Conservation (phyloP, 2,888 invertebrate genomes). For the Ophioninae sp. region DNA sequence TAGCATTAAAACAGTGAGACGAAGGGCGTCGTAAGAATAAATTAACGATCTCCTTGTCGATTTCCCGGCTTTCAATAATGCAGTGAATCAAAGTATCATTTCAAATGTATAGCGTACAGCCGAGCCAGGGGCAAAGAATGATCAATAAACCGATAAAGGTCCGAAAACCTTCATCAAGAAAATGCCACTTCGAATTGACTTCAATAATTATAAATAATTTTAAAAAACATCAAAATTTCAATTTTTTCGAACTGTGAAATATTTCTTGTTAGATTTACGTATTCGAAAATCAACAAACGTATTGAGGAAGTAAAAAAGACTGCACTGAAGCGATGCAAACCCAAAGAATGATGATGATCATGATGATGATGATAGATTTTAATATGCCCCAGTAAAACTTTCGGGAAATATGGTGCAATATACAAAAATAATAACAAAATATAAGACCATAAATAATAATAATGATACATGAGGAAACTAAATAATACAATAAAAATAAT, state of each 20-base stretch:
- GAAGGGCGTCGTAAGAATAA: not conserved
- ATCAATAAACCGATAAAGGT: slow-evolving; percentile 49
- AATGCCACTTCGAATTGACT: too few species aligned
- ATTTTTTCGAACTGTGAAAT: too few species aligned
- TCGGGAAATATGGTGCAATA: too few species aligned
- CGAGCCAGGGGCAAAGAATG: slow-evolving; percentile 28
- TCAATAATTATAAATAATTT: too few species aligned
- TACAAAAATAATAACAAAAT: too few species aligned
- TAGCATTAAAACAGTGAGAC: not conserved
- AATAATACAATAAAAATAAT: too few species aligned
- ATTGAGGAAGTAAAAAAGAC: not conserved
- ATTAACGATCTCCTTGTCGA: not conserved
- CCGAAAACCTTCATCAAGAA: slow-evolving; percentile 22
- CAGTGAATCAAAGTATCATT: slow-evolving; percentile 1
- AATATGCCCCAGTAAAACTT: too few species aligned
- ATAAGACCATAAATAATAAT: too few species aligned
- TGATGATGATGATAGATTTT: too few species aligned
- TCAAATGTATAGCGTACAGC: slow-evolving; percentile 11
- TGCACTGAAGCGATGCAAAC: not conserved
- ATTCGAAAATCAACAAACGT: not conserved
- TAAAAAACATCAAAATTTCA: too few species aligned
- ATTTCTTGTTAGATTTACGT: too few species aligned
- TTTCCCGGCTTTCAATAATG: not conserved
- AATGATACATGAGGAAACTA: too few species aligned
- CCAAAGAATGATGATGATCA: not conserved